Evolutionary conservation across 2,797 vertebrate genomes (phyloP).

Genomic region (Melanotaenia nigrans): DNA sequence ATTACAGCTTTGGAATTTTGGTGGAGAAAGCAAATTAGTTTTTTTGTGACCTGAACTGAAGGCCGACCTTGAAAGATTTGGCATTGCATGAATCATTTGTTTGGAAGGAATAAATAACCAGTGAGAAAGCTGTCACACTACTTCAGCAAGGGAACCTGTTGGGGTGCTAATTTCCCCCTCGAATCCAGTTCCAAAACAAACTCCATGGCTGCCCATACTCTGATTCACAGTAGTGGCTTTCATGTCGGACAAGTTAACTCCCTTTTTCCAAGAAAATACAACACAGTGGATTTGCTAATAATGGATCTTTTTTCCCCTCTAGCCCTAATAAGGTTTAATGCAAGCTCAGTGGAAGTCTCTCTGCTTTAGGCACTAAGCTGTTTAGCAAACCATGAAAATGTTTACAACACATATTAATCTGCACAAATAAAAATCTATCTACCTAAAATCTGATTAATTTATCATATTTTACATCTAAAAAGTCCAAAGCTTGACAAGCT

Average conservation of each 20-base stretch:
- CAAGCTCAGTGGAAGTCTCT: neutral
- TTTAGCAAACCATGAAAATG: neutral
- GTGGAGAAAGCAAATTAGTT: neutral
- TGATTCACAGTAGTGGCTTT: neutral
- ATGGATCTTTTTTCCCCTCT: neutral
- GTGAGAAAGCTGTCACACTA: neutral
- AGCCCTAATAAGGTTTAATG: neutral
- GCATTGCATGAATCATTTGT: neutral
- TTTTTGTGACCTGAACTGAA: conserved; percentile 9
- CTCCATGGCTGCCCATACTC: neutral
- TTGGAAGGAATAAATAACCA: neutral
- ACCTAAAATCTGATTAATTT: neutral
- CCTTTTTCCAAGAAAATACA: neutral
- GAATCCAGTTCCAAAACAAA: neutral
- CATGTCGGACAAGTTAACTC: neutral
- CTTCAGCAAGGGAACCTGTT: neutral
- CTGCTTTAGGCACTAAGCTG: neutral
- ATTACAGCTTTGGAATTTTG: neutral
- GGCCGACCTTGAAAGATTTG: neutral
- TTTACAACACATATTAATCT: neutral
- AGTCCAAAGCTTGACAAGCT: conserved; percentile 1
- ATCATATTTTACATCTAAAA: neutral
- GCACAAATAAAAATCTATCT: neutral
- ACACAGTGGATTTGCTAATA: neutral
- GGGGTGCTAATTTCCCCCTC: neutral